Evolutionary conservation across 2,888 invertebrate species (phyloP), one percentile per base, ranked within the genome.

Genomic region (Prosapia bicincta): DNA sequence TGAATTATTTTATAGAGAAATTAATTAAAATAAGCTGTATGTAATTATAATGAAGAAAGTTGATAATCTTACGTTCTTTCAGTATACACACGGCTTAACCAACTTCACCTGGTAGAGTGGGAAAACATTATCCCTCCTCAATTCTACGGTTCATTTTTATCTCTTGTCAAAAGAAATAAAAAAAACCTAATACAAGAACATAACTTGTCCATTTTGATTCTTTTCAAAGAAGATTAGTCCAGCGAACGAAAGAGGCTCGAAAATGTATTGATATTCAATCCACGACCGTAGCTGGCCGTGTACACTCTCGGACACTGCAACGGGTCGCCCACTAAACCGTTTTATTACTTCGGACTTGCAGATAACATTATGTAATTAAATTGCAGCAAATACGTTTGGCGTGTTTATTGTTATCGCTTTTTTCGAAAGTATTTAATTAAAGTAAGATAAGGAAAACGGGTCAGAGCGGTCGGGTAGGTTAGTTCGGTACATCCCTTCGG

Each of bases 191-290:
- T 72, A 72, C 72, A 72, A 67, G 54, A 32, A 72, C 72, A 72
- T 72, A 72, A 72, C 66, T 72, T 72, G 72, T 72, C 72, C 72
- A 72, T 72, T 72, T 72, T 72, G 72, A 72, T 72, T 72, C 32
- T 32, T 72, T 72, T 66, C 66, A 38, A 23, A 28, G 30, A 26
- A 72, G 72, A 72, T 72, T 24, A 67, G 65, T 6, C 54, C 20
- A n/a, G 54, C 38, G 38, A 38, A 10, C 38, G 54, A 38, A 38
- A 15, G 13, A 54, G 20, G 54, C 3, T 54, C 20, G 54, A 54
- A 54, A 20, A 54, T 54, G n/a, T n/a, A 54, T 54, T 54, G 54
- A 54, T 54, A 54, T 54, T 54, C 54, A 54, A 54, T 54, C 7
- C 54, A 54, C 54, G 54, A 54, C 13, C 20, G 10, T 20, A 5